Evolutionary conservation across 1,140 invertebrate genomes (phyloP), one percentile per base, ranked within the genome.

Genomic region (Aphis craccivora): DNA sequence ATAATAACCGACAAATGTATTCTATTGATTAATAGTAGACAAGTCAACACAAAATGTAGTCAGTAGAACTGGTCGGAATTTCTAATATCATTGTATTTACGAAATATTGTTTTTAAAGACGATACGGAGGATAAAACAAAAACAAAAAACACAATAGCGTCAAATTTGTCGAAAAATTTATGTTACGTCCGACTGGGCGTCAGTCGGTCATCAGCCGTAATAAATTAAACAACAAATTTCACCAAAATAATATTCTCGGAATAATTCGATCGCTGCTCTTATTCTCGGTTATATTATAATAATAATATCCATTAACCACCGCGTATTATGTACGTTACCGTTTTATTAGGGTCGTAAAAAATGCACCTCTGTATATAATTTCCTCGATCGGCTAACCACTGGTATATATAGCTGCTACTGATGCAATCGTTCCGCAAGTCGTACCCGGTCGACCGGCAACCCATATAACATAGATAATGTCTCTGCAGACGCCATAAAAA

Each of bases 261-360:
- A 84, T 40, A 40, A 84, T 84, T 23, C 23, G 37, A 40, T 40
- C 37, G 40, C 8, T 4, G 30, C 25, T 5, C 30, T 3, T 87
- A 25, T 45, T 48, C 43, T 87, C 30, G 25, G 84, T 45, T 30
- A 30, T 45, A n/a, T 76, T 18, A 76, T 18, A 53, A 53, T 22
- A 67, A 67, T 76, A 76, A 76, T 76, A 76, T 76, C 60, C 60
- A 76, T 76, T n/a, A 76, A n/a, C 60, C 60, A 37, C 76, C 76
- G 22, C 55, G n/a, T 83, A 83, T 83, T 76, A 76, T 76, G 60
- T 14, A 76, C 60, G 8, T 45, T 43, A 88, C 43, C 43, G 45
- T 88, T 88, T 88, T 88, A 88, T 51, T 88, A 35, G 6, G 45
- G 18, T 88, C 86, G 86, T 88, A 88, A 88, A 88, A 88, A 88